Percentiles rank a stretch among this genome's conserved stretches.
phyloP scores from a whole-genome alignment of 2,113 vertebrate species.

The Dunckerocampus dactyliophorus region DNA sequence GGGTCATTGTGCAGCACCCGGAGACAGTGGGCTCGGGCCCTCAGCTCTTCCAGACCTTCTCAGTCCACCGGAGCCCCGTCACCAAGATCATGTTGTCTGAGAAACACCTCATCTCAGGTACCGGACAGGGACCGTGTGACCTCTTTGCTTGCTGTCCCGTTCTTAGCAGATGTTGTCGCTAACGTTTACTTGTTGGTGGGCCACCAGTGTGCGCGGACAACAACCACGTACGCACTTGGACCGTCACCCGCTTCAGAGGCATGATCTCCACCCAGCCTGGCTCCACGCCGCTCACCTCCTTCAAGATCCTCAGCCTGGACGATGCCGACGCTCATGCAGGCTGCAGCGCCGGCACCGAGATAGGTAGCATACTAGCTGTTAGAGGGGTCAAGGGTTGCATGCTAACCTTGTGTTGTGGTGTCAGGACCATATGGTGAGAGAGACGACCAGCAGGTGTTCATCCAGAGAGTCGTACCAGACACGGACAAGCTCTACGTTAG shows the following conservation, averaged over 20 bases:
- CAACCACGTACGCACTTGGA: constrained; percentile 90
- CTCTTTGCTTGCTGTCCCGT: neutral
- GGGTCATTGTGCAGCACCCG: constrained; percentile 90
- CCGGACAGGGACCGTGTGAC: neutral
- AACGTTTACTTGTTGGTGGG: neutral
- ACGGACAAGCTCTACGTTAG: constrained; percentile 84
- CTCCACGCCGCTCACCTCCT: constrained; percentile 87
- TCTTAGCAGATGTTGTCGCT: too few species aligned
- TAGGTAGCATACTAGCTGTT: constrained; percentile 63
- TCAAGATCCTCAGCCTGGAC: constrained; percentile 87
- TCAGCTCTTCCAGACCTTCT: constrained; percentile 92
- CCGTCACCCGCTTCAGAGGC: constrained; percentile 87
- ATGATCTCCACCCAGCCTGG: constrained; percentile 94
- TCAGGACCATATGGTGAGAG: constrained; percentile 86
- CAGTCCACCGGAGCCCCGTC: constrained; percentile 87
- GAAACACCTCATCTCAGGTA: constrained; percentile 86
- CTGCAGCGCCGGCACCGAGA: constrained; percentile 82
- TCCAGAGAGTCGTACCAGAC: constrained; percentile 87
- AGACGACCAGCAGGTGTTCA: constrained; percentile 89
- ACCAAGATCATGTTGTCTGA: constrained; percentile 92
- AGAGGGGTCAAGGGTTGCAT: neutral
- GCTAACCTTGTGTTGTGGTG: neutral
- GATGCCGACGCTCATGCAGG: constrained; percentile 77
- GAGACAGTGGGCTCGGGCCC: constrained; percentile 90
- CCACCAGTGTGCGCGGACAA: constrained; percentile 85